Conservation (phyloP, 2,888 invertebrate species). For the Nemurella pictetii region DNA sequence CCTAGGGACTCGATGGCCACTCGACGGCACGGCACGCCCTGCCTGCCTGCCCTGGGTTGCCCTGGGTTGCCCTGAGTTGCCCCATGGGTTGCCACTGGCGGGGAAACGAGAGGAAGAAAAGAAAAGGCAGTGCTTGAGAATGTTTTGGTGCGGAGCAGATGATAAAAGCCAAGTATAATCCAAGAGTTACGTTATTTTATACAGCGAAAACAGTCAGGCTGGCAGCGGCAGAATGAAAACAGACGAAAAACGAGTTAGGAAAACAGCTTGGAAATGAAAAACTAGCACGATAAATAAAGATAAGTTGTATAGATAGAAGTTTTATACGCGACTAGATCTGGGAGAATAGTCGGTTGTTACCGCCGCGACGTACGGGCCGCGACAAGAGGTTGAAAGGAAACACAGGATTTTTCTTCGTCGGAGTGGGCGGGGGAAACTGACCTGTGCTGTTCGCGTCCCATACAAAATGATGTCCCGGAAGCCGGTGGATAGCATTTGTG, state of each 20-base stretch:
- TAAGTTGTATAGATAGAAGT: not conserved
- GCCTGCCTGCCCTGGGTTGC: too few relatives aligned
- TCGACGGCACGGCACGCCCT: not conserved
- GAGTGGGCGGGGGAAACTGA: not conserved
- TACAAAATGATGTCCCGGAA: not conserved
- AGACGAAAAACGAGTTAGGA: not conserved
- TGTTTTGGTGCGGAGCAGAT: not conserved
- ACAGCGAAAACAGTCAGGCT: not conserved
- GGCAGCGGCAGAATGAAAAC: not conserved
- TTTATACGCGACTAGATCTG: not conserved
- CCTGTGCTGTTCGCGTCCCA: not conserved
- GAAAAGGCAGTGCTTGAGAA: not conserved
- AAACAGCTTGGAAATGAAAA: not conserved
- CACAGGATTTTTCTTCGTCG: not conserved
- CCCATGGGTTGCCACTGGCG: not conserved
- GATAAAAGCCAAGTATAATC: not conserved
- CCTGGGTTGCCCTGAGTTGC: not conserved
- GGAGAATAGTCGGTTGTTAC: not conserved
- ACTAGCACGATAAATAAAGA: not conserved
- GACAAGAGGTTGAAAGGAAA: not conserved
- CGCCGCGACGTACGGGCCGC: too few relatives aligned
- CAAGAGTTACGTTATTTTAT: not conserved
- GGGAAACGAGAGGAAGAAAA: not conserved
- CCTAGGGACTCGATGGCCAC: not conserved
- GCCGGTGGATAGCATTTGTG: not conserved